phyloP scores from a whole-genome alignment of 2,797 vertebrate species.

The Sebastes taczanowskii region DNA sequence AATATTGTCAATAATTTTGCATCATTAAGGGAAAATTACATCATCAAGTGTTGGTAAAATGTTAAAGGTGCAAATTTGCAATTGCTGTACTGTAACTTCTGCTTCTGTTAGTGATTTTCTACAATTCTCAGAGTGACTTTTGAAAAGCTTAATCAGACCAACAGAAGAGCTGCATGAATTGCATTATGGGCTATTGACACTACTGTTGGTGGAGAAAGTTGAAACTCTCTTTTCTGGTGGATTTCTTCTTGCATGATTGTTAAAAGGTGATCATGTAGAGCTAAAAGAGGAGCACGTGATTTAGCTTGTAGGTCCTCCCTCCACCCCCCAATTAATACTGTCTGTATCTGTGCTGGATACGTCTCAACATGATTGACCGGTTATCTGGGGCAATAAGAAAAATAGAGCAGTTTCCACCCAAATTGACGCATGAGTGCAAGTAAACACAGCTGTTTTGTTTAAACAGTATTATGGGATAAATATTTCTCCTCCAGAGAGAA shows the following conservation, averaged over 20 bases:
- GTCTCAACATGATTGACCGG: not conserved
- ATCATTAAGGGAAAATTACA: not conserved
- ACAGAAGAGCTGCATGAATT: not conserved
- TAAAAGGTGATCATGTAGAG: not conserved
- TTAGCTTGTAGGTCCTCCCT: not conserved
- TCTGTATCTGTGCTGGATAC: constrained; percentile 14
- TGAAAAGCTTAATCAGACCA: not conserved
- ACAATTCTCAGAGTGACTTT: not conserved
- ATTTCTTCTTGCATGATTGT: not conserved
- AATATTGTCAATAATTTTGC: not conserved
- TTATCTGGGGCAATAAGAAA: constrained; percentile 28
- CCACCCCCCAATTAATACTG: not conserved
- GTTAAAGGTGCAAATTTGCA: not conserved
- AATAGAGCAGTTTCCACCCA: constrained; percentile 3
- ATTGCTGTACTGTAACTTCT: not conserved
- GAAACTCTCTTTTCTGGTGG: not conserved
- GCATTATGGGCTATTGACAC: not conserved
- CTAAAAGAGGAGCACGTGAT: not conserved
- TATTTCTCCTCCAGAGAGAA: not conserved
- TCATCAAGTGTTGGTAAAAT: not conserved
- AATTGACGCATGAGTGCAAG: not conserved
- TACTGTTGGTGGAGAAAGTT: not conserved
- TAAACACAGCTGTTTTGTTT: not conserved
- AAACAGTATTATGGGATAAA: not conserved
- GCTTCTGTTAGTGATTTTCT: not conserved